phyloP scores from a whole-genome alignment of 2,888 invertebrate genomes.

The Drosophila ustulata region DNA sequence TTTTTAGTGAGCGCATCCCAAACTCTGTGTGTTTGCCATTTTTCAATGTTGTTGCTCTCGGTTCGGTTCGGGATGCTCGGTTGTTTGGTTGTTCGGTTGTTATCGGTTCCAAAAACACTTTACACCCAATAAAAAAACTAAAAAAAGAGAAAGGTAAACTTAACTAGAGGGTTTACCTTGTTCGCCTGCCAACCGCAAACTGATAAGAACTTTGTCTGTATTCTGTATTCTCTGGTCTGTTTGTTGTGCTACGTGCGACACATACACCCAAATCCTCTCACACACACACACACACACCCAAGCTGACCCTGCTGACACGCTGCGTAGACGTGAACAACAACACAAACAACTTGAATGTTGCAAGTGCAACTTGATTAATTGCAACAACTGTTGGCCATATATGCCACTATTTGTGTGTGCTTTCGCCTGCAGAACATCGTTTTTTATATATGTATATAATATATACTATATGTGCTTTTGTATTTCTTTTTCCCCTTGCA shows the following conservation, averaged over 20 bases:
- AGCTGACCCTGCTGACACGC: constrained; percentile 37
- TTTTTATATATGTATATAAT: constrained; percentile 34
- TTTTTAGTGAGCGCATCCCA: constrained; percentile 17
- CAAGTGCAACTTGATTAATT: constrained; percentile 78
- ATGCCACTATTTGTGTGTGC: constrained; percentile 17
- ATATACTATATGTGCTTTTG: constrained; percentile 22
- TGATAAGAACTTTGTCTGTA: constrained; percentile 60
- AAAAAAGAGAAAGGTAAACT: constrained; percentile 47
- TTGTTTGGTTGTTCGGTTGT: constrained; percentile 39
- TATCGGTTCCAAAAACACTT: constrained; percentile 72
- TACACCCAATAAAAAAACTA: constrained; percentile 65
- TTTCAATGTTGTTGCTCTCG: constrained; percentile 59
- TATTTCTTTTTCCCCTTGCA: constrained; percentile 62
- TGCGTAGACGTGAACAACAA: constrained; percentile 34
- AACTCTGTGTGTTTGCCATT: constrained; percentile 50
- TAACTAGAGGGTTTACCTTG: constrained; percentile 51
- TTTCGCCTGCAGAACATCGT: constrained; percentile 30
- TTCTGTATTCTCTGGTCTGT: constrained; percentile 13
- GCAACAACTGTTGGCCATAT: constrained; percentile 33
- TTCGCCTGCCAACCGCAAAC: constrained; percentile 59
- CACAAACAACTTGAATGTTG: constrained; percentile 21
- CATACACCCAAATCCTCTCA: background rate
- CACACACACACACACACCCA: background rate
- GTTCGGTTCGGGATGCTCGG: constrained; percentile 9
- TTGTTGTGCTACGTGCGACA: constrained; percentile 41